These are phyloP conservation scores for Drosophila sechellia DNA, from an alignment of 1,140 invertebrate genomes.

Conservation along the genomic window DNA sequence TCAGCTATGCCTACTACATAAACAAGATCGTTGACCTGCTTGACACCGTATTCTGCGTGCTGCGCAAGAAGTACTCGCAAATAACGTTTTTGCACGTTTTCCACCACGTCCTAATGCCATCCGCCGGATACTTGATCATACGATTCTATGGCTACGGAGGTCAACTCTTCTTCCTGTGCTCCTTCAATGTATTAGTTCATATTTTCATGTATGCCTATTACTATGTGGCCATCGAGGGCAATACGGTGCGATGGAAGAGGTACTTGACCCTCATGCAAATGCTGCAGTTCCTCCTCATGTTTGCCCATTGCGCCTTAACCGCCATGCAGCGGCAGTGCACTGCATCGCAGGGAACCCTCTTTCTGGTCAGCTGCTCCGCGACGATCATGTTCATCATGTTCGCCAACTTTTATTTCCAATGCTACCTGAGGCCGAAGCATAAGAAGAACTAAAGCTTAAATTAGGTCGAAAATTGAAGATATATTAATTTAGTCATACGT, in stretches of 20 bases:
- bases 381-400: constrained; percentile 91
- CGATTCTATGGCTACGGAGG: constrained; percentile 85
- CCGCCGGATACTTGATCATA: constrained; percentile 2
- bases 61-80: constrained; percentile 56
- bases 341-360: constrained; percentile 79
- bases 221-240: not conserved
- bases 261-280: constrained; percentile 22
- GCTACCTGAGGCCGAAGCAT: constrained; percentile 2
- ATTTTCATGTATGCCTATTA: constrained; percentile 19
- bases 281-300: constrained; percentile 21
- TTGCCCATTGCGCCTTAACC: constrained; percentile 16
- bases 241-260: constrained; percentile 7
- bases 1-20: constrained; percentile 50
- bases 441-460: not conserved
- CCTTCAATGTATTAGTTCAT: constrained; percentile 11
- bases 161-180: constrained; percentile 84
- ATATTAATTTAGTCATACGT: too few relatives aligned
- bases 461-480: too few relatives aligned
- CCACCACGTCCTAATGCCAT: constrained; percentile 86
- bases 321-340: constrained; percentile 86
- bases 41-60: constrained; percentile 59
- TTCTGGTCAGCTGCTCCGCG: constrained; percentile 86
- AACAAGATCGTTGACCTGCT: constrained; percentile 57
- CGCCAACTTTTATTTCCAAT: constrained; percentile 89
- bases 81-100: constrained; percentile 52